These are phyloP conservation scores for Percopsis omiscomaycus DNA, from an alignment of 2,797 vertebrate species.

Conservation along the genomic window DNA sequence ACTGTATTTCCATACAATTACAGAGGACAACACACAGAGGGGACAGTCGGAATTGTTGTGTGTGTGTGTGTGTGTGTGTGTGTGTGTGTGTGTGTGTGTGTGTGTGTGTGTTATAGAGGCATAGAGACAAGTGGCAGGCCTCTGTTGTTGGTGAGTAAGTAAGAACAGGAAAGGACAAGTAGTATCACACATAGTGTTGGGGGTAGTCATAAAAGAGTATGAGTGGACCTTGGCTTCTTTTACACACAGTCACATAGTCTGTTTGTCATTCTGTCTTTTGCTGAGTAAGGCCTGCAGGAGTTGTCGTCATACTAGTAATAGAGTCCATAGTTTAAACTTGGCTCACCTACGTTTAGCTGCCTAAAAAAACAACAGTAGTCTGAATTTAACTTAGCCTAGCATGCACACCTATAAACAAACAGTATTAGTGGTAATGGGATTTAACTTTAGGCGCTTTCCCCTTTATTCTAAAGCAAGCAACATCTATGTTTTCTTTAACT, in stretches of 20 bases:
- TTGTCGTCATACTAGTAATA: conserved; percentile 23
- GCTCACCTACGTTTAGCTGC: not conserved
- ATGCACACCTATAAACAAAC: not conserved
- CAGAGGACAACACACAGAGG: not conserved
- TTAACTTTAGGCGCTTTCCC: no score
- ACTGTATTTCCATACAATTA: not conserved
- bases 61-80: not conserved
- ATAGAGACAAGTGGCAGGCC: conserved; percentile 9
- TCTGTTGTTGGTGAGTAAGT: conserved; percentile 36
- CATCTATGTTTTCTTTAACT: no score
- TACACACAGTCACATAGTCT: conserved; percentile 6
- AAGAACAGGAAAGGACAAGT: not conserved
- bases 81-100: not conserved
- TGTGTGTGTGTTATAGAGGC: not conserved
- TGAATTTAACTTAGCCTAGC: conserved; percentile 18
- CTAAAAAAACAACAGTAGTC: not conserved
- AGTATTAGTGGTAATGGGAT: no score
- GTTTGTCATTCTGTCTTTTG: conserved; percentile 16
- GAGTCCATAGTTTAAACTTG: conserved; percentile 8
- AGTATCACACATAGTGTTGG: conserved; percentile 10
- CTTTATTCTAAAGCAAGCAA: no score
- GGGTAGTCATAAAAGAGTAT: conserved; percentile 40
- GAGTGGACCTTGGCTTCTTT: conserved; percentile 21
- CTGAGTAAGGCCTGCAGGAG: conserved; percentile 29
- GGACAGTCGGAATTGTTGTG: not conserved